Evolutionary conservation across 2,888 invertebrate species (phyloP).

Genomic region (Chymomyza fuscimana): DNA sequence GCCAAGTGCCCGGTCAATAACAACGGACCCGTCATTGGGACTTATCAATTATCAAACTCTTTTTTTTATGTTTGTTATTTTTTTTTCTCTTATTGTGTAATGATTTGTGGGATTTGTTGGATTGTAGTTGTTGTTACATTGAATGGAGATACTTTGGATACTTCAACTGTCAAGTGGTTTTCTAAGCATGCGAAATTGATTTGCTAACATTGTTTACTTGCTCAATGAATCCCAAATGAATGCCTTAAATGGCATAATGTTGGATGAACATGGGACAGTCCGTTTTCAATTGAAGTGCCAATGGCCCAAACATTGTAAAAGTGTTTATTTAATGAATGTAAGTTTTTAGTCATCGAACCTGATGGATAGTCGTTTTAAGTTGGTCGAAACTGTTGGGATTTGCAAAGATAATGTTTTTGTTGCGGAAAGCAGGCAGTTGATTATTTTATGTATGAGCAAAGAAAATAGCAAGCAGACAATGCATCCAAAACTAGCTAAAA

Average conservation of each 20-base stretch:
- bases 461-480: too few species aligned
- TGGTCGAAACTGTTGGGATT: background rate
- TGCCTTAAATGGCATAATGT: slow-evolving; percentile 33
- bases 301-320: slow-evolving; percentile 6
- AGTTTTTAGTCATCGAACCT: slow-evolving; percentile 31
- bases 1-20: slow-evolving; percentile 45
- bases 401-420: background rate
- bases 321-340: background rate
- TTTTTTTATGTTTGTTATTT: background rate
- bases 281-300: slow-evolving; percentile 13
- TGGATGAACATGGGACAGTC: slow-evolving; percentile 36
- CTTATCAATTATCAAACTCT: background rate
- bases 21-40: background rate
- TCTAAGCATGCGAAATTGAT: slow-evolving; percentile 25
- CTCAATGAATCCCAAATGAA: background rate
- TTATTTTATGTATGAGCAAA: too few species aligned
- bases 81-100: slow-evolving; percentile 43
- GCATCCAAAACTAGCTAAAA: too few species aligned
- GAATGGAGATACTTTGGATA: slow-evolving; percentile 18
- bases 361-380: background rate
- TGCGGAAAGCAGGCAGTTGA: too few species aligned
- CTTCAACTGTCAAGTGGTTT: slow-evolving; percentile 61
- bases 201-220: background rate
- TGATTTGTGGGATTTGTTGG: slow-evolving; percentile 21
- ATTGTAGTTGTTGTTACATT: background rate